phyloP scores from a whole-genome alignment of 2,113 vertebrate species.

The Rhabdornis inornatus region DNA sequence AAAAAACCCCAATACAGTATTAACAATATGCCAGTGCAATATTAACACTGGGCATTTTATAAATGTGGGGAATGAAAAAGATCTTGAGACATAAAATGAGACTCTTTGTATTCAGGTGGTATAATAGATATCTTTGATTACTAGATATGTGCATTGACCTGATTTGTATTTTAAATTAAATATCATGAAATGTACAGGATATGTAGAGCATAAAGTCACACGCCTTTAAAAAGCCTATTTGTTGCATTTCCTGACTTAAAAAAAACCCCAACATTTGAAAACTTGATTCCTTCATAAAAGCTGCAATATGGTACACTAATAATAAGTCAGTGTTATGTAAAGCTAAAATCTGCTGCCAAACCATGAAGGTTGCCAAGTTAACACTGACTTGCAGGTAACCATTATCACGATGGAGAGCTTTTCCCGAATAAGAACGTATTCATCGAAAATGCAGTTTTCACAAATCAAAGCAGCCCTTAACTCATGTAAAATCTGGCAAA shows the following conservation, averaged over 20 bases:
- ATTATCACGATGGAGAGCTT: not conserved
- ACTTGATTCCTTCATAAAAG: not conserved
- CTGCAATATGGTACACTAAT: not conserved
- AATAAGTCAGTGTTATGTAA: not conserved
- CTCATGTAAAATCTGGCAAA: conserved; percentile 6
- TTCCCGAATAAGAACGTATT: not conserved
- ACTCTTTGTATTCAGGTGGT: not conserved
- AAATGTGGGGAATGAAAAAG: not conserved
- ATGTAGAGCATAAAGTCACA: not conserved
- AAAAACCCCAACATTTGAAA: not conserved
- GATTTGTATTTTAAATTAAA: not conserved
- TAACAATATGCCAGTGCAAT: not conserved
- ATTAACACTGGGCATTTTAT: not conserved
- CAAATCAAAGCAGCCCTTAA: conserved; percentile 17
- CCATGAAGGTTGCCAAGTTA: not conserved
- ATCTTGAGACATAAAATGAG: not conserved
- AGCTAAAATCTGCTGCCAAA: not conserved
- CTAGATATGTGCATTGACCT: not conserved
- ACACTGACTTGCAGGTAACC: not conserved
- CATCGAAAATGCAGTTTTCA: not conserved
- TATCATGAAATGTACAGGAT: not conserved
- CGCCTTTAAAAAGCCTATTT: not conserved
- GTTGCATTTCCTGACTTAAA: not conserved
- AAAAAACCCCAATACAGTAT: not conserved
- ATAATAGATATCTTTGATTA: not conserved